Evolutionary conservation across 92 coral and sea anemone genomes (phyloP).

Genomic region (Heliopora coerulea): DNA sequence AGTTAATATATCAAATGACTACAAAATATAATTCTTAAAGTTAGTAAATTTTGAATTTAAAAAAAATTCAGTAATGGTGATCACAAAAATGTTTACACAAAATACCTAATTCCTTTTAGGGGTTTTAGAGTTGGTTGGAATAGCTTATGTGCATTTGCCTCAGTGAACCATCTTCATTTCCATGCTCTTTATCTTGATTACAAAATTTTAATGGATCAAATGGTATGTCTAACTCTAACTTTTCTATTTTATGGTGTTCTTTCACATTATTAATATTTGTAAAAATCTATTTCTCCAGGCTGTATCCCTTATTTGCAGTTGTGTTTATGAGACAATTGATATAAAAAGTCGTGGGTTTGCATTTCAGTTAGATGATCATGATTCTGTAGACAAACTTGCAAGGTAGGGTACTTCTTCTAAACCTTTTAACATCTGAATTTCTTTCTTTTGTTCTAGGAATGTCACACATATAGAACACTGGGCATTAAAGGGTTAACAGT

Average conservation of each 20-base stretch:
- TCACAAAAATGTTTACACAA: too few species aligned
- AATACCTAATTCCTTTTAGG: too few species aligned
- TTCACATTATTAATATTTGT: background rate
- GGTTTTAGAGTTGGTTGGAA: slow-evolving; percentile 60
- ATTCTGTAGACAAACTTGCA: slow-evolving; percentile 43
- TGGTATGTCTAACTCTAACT: slow-evolving; percentile 29
- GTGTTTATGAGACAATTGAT: slow-evolving; percentile 48
- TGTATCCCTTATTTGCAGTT: slow-evolving; percentile 16
- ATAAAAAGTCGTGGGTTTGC: slow-evolving; percentile 58
- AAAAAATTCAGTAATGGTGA: too few species aligned
- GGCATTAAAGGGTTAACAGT: too few species aligned
- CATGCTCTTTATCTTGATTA: slow-evolving; percentile 57
- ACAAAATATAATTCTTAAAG: too few species aligned
- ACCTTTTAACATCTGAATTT: too few species aligned
- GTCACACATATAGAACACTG: too few species aligned
- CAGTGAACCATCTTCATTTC: slow-evolving; percentile 64
- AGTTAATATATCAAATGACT: too few species aligned
- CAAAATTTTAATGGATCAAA: slow-evolving; percentile 43
- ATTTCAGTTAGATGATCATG: slow-evolving; percentile 50
- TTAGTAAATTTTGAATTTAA: too few species aligned
- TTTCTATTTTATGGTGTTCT: background rate
- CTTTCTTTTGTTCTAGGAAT: too few species aligned
- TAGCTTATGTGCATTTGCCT: slow-evolving; percentile 63
- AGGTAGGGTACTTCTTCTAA: slow-evolving; percentile 38
- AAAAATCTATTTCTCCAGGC: slow-evolving; percentile 18